Base-by-base conservation (phyloP, 2,113 vertebrate genomes). In the Pogonocichla stellata region DNA sequence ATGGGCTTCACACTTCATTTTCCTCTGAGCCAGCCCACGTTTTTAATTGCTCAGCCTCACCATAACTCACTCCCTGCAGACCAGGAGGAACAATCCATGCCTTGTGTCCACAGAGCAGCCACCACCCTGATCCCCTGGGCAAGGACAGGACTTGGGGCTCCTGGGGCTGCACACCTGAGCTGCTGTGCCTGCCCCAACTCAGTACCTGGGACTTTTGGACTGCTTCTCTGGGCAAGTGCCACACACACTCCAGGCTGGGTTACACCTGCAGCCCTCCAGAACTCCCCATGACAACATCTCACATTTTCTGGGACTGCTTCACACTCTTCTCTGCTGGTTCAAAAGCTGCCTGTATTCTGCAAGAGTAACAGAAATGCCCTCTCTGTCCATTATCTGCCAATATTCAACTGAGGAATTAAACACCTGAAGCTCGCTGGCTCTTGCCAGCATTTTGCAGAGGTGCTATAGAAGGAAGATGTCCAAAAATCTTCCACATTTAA, bases 1-100 rank as follows among this genome's bases (percentile, higher is more conserved):
- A 57, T 4, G 33, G 60, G 70, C 80, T 89, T 95, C 91, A 89
- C 91, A 79, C 80, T 75, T 91, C 12, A 61, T 72, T 93, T 28
- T 91, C 77, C 89, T 50, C n/a, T 7, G 77, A 67, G 83, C 60
- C 77, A 89, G 83, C 47, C 77, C 45, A 12, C 0, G 2, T 23
- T 78, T 95, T 91, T 43, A 84, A 91, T 79, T 53, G 88, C 89
- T 79, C 33, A 1, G 51, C 28, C 84, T 51, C 56, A 1, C 67
- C 16, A 29, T 56, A 92, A 81, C 33, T 71, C 80, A 67, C 2
- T 74, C 91, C 80, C 86, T 1, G 1, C 1, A 15, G 79, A 56
- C 6, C 73, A 24, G 1, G 0, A 5, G 33, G 60, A 94, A 91
- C 91, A 87, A 96, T 86, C 28, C 8, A 0, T 18, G 90, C 91